Evolutionary conservation across 1,140 invertebrate species (phyloP).

Genomic region (Drosophila azteca): DNA sequence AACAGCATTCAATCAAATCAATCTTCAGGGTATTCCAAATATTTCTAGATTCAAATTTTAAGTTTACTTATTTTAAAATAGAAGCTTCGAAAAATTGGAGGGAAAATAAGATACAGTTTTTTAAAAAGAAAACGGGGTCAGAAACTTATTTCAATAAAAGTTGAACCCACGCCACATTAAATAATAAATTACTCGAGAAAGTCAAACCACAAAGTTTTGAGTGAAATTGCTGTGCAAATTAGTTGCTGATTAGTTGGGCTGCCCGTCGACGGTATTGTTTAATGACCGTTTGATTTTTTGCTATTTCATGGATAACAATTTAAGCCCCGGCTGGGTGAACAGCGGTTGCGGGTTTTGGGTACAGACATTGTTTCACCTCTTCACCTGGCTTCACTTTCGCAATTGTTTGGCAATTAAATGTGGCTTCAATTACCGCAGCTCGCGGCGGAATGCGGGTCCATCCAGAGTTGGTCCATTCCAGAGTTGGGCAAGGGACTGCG

Average conservation of each 20-base stretch:
- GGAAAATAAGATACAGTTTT: neutral
- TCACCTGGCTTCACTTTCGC: slow-evolving; percentile 39
- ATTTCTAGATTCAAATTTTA: no score
- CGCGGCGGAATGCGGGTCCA: slow-evolving; percentile 35
- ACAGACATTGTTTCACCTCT: slow-evolving; percentile 16
- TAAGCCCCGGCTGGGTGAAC: slow-evolving; percentile 1
- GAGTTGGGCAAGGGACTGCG: slow-evolving; percentile 13
- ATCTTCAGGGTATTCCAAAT: no score
- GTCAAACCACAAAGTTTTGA: slow-evolving; percentile 28
- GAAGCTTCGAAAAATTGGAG: no score
- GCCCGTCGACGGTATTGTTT: slow-evolving; percentile 30
- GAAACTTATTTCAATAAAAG: neutral
- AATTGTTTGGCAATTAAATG: slow-evolving; percentile 67
- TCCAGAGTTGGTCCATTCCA: slow-evolving; percentile 26
- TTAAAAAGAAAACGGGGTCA: slow-evolving; percentile 1
- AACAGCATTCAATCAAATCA: no score
- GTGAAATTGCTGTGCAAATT: slow-evolving; percentile 62
- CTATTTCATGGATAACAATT: slow-evolving; percentile 27
- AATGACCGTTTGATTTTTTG: slow-evolving; percentile 45
- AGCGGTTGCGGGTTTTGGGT: slow-evolving; percentile 7
- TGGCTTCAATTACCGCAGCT: slow-evolving; percentile 41
- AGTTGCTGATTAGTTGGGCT: slow-evolving; percentile 71
- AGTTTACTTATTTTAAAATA: no score
- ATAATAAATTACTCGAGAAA: slow-evolving; percentile 1
- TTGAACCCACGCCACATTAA: neutral